Conservation (phyloP, 2,888 invertebrate species). For the Caenorhabditis auriculariae region DNA sequence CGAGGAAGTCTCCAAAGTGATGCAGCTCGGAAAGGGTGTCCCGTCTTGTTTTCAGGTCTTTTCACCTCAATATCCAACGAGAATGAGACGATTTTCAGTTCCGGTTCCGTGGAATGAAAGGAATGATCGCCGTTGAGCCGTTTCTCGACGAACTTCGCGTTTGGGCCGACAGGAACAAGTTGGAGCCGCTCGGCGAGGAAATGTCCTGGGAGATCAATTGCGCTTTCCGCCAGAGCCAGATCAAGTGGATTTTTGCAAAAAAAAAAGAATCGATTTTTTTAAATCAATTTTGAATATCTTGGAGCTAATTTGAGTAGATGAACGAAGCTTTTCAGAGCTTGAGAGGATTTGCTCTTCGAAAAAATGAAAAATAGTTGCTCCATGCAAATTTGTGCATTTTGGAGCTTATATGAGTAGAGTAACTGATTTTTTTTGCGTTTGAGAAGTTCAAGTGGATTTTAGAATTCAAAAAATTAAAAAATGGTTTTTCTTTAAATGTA, state of each 20-base stretch:
- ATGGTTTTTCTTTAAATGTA: too few species aligned
- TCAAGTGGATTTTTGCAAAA: conserved; percentile 21
- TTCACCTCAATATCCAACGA: background rate
- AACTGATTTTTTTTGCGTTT: too few species aligned
- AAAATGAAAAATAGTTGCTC: too few species aligned
- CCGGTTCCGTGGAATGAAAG: conserved; percentile 62
- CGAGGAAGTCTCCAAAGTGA: conserved; percentile 28
- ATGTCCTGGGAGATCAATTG: conserved; percentile 21
- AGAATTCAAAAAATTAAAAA: too few species aligned
- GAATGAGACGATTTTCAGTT: conserved; percentile 37
- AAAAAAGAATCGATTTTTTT: too few species aligned
- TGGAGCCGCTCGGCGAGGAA: conserved; percentile 9
- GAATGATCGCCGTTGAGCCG: conserved; percentile 57
- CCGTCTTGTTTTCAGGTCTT: conserved; percentile 48
- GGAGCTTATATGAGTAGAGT: too few species aligned
- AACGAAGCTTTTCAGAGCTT: too few species aligned
- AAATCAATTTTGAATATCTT: too few species aligned
- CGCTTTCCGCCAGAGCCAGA: conserved; percentile 33
- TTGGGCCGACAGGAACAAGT: conserved; percentile 13
- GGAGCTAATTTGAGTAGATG: too few species aligned
- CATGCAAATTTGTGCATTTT: too few species aligned
- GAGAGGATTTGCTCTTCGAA: too few species aligned
- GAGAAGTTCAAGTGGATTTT: too few species aligned
- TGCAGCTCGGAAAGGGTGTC: conserved; percentile 43
- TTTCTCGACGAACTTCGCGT: conserved; percentile 40